A percentile compares a stretch with the other conserved stretches of the same genome.
These are phyloP conservation scores for Ditylenchus weischeri DNA, from an alignment of 2,888 invertebrate genomes.

Conservation along the genomic window DNA sequence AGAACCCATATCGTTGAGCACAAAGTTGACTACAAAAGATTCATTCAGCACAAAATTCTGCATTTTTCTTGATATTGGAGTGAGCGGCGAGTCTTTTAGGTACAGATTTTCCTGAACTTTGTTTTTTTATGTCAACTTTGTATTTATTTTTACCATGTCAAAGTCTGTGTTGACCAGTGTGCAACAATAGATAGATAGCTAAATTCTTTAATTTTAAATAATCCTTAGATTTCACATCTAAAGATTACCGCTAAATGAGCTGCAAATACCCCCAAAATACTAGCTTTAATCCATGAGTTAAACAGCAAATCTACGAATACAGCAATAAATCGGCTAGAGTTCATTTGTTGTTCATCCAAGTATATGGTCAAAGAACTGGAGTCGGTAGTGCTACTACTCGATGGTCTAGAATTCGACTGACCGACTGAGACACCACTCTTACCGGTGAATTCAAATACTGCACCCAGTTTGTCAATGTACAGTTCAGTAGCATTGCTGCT, in stretches of 20 bases:
- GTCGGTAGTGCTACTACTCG: too few species aligned
- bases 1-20: conserved; percentile 47
- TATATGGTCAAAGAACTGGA: too few species aligned
- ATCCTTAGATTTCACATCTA: too few species aligned
- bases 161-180: conserved; percentile 54
- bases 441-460: too few species aligned
- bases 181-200: conserved; percentile 46
- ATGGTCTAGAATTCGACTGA: too few species aligned
- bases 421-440: too few species aligned
- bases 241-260: conserved; percentile 41
- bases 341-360: too few species aligned
- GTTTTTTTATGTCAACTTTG: conserved; percentile 25
- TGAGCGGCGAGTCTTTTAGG: conserved; percentile 51
- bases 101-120: conserved; percentile 44
- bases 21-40: conserved; percentile 55
- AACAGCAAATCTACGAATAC: conserved; percentile 43
- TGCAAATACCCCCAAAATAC: conserved; percentile 38
- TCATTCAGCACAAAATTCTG: conserved; percentile 51
- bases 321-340: too few species aligned
- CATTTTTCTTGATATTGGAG: conserved; percentile 51
- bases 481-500: too few species aligned
- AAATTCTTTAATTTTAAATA: background rate
- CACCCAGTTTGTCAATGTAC: too few species aligned
- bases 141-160: conserved; percentile 56
- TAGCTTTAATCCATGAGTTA: conserved; percentile 29